Evolutionary conservation across 1,140 invertebrate genomes (phyloP).

Genomic region (Cheumatopsyche charites): DNA sequence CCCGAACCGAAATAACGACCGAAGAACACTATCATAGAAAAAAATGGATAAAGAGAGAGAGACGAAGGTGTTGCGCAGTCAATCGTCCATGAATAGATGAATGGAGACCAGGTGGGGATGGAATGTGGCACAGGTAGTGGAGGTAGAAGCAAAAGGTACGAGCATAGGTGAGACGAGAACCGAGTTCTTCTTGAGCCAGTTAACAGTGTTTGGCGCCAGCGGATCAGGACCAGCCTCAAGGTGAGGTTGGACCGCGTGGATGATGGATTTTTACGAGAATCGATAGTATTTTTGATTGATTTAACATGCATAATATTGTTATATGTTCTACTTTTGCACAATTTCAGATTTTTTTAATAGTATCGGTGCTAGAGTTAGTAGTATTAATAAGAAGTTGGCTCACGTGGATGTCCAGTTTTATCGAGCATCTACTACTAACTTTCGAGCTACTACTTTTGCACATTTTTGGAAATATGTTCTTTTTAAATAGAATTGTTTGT

Average conservation of each 20-base stretch:
- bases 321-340: too few relatives aligned
- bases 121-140: slow-evolving; percentile 20
- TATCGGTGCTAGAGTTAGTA: too few relatives aligned
- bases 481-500: too few relatives aligned
- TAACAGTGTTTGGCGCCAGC: background rate
- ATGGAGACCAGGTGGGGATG: slow-evolving; percentile 8
- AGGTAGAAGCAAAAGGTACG: background rate
- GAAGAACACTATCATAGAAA: background rate
- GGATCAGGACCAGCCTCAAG: slow-evolving; percentile 10
- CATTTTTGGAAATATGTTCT: too few relatives aligned
- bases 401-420: too few relatives aligned
- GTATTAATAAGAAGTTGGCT: too few relatives aligned
- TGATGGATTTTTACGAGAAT: too few relatives aligned
- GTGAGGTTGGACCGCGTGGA: slow-evolving; percentile 1
- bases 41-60: background rate
- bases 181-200: background rate
- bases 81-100: slow-evolving; percentile 13
- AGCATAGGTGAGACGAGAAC: background rate
- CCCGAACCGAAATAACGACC: background rate
- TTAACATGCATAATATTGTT: too few relatives aligned
- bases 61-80: slow-evolving; percentile 5
- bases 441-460: too few relatives aligned
- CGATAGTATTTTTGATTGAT: too few relatives aligned
- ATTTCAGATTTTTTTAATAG: too few relatives aligned
- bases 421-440: too few relatives aligned